These are phyloP conservation scores for Nowickia ferox DNA, from an alignment of 2,888 invertebrate genomes.

Conservation along the genomic window DNA sequence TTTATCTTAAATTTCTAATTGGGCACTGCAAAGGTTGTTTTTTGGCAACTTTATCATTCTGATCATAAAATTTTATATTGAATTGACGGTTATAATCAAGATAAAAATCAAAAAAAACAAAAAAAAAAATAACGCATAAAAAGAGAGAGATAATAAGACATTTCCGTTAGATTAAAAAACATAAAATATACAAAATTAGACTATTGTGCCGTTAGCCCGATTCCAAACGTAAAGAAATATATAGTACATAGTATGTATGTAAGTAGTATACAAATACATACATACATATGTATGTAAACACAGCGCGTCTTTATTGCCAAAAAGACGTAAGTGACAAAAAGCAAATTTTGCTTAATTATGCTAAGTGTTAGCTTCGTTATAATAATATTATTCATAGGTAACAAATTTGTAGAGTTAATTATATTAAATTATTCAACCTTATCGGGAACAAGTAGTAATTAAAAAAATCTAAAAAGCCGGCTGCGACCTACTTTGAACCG, in stretches of 20 bases:
- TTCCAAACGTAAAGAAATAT: neutral
- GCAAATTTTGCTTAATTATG: too few species aligned
- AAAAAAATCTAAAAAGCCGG: too few species aligned
- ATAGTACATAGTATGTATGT: neutral
- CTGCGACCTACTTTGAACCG: too few species aligned
- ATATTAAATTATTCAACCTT: too few species aligned
- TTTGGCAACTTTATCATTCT: constrained; percentile 22
- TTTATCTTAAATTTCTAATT: neutral
- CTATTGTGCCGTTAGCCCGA: neutral
- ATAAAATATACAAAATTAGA: neutral
- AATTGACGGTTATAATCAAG: constrained; percentile 24
- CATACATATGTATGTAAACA: neutral
- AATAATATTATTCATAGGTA: too few species aligned
- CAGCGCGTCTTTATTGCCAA: neutral
- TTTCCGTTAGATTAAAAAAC: neutral
- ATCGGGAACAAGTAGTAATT: too few species aligned
- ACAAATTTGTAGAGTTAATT: too few species aligned
- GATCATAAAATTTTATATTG: neutral
- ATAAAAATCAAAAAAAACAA: constrained; percentile 10
- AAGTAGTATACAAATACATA: neutral
- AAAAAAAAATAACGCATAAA: neutral
- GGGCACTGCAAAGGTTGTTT: neutral
- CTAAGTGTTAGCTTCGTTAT: too few species aligned
- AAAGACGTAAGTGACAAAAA: neutral
- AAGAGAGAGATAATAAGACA: neutral